Base-by-base conservation (phyloP, 2,888 invertebrate genomes). In the Drosophila quinaria region DNA sequence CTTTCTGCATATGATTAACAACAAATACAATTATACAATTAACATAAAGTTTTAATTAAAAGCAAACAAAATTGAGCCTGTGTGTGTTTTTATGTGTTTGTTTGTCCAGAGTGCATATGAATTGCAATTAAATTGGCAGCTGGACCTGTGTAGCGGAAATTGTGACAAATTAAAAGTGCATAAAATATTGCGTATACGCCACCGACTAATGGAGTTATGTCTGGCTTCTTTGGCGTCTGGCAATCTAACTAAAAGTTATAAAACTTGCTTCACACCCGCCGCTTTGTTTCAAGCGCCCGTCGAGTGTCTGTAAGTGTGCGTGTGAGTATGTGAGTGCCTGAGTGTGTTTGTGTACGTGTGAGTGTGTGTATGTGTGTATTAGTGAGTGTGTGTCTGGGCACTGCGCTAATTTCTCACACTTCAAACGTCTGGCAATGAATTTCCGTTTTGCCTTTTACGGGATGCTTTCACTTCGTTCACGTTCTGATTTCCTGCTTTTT, bases 331-430 rank as follows among this genome's bases (percentile, higher is more conserved):
- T 29, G 8, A 29, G 42, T 64, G 15, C 44, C 46, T 8, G 25
- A 3, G 25, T 25, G 25, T 5, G 29, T 29, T 25, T 4, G 22
- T 51, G 55, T 42, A 47, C 17, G 41, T 59, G 41, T 58, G 59
- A 44, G 54, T 49, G 41, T 61, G 59, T 46, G 55, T 46, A 29
- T 56, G 44, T 39, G 17, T 41, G 37, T 59, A 50, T 51, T 19
- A 13, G 41, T 66, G 46, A 74, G 65, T 17, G 41, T 66, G 46
- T 78, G 65, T 68, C 60, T 78, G 80, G 71, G 61, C 77, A 68
- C 51, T 61, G 72, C 78, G 87, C 85, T 87, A 87, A 89, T 87
- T 85, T 85, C 89, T 76, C 89, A 89, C 82, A 82, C 86, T 89
- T 87, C 73, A 72, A 80, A 74, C 60, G 78, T 75, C 75, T 80